Percentiles rank a stretch among this genome's conserved stretches.
phyloP scores from a whole-genome alignment of 1,140 invertebrate species.

The Helicoverpa armigera region DNA sequence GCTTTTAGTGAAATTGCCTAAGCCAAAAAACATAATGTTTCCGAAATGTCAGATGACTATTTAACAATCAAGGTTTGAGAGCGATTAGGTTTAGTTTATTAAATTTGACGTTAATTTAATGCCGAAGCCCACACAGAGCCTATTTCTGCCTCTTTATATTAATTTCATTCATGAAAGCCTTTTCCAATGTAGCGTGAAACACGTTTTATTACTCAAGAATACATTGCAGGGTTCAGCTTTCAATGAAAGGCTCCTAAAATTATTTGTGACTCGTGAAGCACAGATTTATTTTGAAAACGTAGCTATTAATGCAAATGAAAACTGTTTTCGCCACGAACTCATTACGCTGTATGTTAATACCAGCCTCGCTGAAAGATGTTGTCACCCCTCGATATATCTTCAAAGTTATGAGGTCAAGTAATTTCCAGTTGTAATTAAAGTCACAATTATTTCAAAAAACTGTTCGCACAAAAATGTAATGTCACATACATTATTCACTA shows the following conservation, averaged over 20 bases:
- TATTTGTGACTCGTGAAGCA: background rate
- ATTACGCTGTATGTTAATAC: background rate
- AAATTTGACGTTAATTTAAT: slow-evolving; percentile 1
- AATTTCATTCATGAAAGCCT: slow-evolving; percentile 21
- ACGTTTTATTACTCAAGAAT: background rate
- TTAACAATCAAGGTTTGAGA: too few relatives aligned
- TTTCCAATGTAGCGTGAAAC: slow-evolving; percentile 4
- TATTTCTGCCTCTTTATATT: slow-evolving; percentile 9
- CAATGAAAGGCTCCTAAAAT: background rate
- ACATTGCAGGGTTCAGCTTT: background rate
- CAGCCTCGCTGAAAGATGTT: slow-evolving; percentile 5
- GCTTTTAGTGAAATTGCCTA: too few relatives aligned
- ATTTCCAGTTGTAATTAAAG: slow-evolving; percentile 46
- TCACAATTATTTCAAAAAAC: slow-evolving; percentile 45
- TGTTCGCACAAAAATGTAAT: slow-evolving; percentile 39
- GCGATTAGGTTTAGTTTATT: background rate
- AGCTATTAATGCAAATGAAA: background rate
- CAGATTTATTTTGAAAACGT: background rate
- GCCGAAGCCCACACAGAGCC: background rate
- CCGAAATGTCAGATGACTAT: too few relatives aligned
- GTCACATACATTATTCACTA: slow-evolving; percentile 43
- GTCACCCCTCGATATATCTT: slow-evolving; percentile 36
- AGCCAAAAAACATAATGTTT: too few relatives aligned
- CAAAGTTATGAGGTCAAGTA: slow-evolving; percentile 49
- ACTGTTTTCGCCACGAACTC: background rate